phyloP scores from a whole-genome alignment of 2,113 vertebrate genomes.

The Corythornis vintsioides region DNA sequence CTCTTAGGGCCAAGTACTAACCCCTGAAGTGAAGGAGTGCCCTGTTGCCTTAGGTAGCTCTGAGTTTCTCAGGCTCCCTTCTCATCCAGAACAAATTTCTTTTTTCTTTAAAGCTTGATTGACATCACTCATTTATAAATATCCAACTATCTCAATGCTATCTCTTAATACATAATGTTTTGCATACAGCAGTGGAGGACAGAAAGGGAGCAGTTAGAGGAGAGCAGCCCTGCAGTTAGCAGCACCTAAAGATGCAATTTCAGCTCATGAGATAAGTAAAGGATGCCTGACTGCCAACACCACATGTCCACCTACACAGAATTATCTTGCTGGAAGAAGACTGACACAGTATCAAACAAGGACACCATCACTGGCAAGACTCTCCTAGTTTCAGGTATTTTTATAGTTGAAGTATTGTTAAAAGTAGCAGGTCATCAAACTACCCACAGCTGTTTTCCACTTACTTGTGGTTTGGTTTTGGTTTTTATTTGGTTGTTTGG shows the following conservation, averaged over 20 bases:
- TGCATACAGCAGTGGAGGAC: background rate
- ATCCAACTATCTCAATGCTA: background rate
- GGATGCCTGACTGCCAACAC: background rate
- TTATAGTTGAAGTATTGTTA: background rate
- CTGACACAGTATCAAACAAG: background rate
- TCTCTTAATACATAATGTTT: background rate
- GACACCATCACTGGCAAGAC: background rate
- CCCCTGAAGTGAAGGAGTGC: background rate
- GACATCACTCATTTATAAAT: conserved; percentile 50
- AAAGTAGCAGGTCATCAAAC: background rate
- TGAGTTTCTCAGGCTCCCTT: background rate
- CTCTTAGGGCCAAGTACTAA: background rate
- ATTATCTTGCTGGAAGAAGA: background rate
- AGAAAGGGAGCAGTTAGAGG: background rate
- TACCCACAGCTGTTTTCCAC: background rate
- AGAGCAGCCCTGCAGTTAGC: background rate
- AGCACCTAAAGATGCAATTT: background rate
- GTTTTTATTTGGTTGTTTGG: too few relatives aligned
- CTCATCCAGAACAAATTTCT: background rate
- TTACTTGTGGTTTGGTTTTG: background rate
- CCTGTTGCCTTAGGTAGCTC: background rate
- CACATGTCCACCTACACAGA: background rate
- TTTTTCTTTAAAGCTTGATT: conserved; percentile 5
- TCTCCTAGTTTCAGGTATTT: background rate
- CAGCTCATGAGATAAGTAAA: background rate